Base-by-base conservation (phyloP, 2,888 invertebrate genomes). In the Camptogramma bilineatum region DNA sequence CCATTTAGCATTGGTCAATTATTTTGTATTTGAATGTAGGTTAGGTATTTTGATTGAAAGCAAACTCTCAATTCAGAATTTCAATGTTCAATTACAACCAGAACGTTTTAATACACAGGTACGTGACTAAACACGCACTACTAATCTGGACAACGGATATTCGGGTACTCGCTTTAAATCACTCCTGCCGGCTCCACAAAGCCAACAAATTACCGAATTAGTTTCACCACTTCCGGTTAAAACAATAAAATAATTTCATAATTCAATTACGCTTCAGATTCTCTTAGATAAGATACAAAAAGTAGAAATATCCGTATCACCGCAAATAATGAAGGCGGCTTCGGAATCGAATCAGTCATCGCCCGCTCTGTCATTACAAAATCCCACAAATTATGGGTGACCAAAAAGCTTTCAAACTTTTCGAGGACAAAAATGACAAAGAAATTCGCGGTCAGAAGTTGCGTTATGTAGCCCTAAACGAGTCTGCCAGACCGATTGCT, bases 301-400 rank as follows among this genome's bases (percentile, higher is more conserved):
- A 78, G 70, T 73, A 71, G 80, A 83, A 90, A 90, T 79, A 80
- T 81, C 79, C 86, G 79, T 86, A 87, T 93, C 92, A 91, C 90
- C 85, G 84, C 87, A 86, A 88, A 89, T 93, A 91, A 93, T 91
- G 91, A 91, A 82, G 79, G 76, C 80, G 77, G 81, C 80, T 74
- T 74, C 78, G 77, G 78, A 83, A 78, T 71, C 76, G 79, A 80
- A 77, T 70, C 54, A 77, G 74, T 82, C 80, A 78, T 73, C 75
- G 74, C 70, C 67, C 76, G 83, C 85, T 83, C 84, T 90, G 80
- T 91, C 80, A 91, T 90, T 90, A 90, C 77, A 78, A 80, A 78
- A 53, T 75, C 76, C 67, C 46, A 70, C 72, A 80, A 84, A 79
- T 80, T 78, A 82, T 77, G 72, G 73, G 68, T 73, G 69, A 70